These are phyloP conservation scores for Cyclopterus lumpus DNA, from an alignment of 2,797 vertebrate species.

Conservation along the genomic window DNA sequence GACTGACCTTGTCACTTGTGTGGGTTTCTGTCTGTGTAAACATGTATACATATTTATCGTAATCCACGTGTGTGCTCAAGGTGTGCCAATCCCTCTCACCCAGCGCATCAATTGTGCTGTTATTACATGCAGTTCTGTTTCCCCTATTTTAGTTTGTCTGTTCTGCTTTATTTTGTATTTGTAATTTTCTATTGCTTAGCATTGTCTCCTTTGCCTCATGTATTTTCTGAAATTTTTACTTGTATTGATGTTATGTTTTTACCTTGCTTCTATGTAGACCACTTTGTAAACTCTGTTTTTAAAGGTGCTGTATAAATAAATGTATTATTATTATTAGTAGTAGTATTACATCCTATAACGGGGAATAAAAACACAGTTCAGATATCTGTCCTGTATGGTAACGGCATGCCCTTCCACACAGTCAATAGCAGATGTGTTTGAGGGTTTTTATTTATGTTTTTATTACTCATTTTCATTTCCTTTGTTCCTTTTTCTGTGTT, in stretches of 20 bases:
- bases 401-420: background rate
- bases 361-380: slow-evolving; percentile 5
- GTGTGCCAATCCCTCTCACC: background rate
- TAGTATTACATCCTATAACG: slow-evolving; percentile 9
- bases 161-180: too few relatives aligned
- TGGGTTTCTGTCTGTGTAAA: slow-evolving; percentile 22
- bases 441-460: background rate
- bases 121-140: too few relatives aligned
- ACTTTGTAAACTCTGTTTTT: too few relatives aligned
- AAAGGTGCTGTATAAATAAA: too few relatives aligned
- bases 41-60: slow-evolving; percentile 5
- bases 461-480: background rate
- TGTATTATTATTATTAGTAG: too few relatives aligned
- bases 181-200: too few relatives aligned
- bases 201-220: too few relatives aligned
- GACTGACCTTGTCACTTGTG: slow-evolving; percentile 37
- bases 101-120: slow-evolving; percentile 1
- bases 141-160: too few relatives aligned
- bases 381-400: slow-evolving; percentile 8
- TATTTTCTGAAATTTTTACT: too few relatives aligned
- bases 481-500: background rate
- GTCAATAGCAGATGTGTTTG: slow-evolving; percentile 9
- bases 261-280: too few relatives aligned
- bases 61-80: slow-evolving; percentile 3
- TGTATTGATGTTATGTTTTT: too few relatives aligned